Conservation (phyloP, 2,113 vertebrate genomes). For the Pachycephala philippinensis region DNA sequence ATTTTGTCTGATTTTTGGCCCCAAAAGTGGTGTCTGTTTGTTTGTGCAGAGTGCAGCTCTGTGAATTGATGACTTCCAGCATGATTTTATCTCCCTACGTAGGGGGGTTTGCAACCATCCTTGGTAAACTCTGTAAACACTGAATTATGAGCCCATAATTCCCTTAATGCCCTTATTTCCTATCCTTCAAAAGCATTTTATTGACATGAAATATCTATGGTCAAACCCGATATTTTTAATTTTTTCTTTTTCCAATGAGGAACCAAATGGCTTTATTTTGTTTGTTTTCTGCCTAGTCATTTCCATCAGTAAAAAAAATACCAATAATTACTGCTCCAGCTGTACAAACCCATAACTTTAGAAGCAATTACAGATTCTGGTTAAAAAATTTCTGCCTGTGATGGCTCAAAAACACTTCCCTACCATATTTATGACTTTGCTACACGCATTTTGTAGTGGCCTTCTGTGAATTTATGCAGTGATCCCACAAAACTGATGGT, state of each 20-base stretch:
- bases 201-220: background rate
- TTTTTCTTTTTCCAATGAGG: background rate
- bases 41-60: background rate
- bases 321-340: background rate
- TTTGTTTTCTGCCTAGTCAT: background rate
- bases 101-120: background rate
- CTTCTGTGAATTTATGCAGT: background rate
- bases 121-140: background rate
- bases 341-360: background rate
- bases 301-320: background rate
- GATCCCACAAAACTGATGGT: background rate
- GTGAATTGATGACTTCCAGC: background rate
- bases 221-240: background rate
- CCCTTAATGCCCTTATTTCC: background rate
- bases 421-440: background rate
- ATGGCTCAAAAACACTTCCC: background rate
- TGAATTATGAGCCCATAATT: background rate
- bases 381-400: background rate
- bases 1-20: background rate
- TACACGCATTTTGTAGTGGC: background rate
- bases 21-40: background rate
- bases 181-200: background rate
- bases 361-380: background rate
- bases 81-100: background rate
- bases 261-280: background rate